A percentile compares a stretch with the other conserved stretches of the same genome.
Evolutionary conservation across 1,140 invertebrate genomes (phyloP).

Genomic region (Pemphigus obesinymphae): DNA sequence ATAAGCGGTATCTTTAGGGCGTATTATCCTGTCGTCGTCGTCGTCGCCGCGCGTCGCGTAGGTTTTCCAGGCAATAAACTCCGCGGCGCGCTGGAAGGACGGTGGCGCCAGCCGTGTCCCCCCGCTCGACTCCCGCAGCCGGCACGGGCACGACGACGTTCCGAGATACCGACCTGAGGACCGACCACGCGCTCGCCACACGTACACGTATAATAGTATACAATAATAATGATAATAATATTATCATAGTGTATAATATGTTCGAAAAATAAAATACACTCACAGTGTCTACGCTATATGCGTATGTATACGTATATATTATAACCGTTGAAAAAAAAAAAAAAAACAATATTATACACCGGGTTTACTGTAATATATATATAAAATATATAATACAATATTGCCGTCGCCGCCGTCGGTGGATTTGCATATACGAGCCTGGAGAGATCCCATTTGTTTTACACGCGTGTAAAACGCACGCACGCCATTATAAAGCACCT

Average conservation of each 20-base stretch:
- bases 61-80: constrained; percentile 36
- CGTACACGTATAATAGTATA: neutral
- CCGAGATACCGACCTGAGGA: neutral
- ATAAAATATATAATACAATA: too few species aligned
- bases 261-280: too few species aligned
- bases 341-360: too few species aligned
- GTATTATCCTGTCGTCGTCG: neutral
- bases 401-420: too few species aligned
- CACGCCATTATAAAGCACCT: too few species aligned
- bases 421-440: too few species aligned
- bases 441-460: too few species aligned
- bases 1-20: neutral
- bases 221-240: too few species aligned
- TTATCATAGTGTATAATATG: too few species aligned
- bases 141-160: neutral
- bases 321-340: neutral
- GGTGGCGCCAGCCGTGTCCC: constrained; percentile 26
- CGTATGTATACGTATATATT: neutral
- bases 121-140: neutral
- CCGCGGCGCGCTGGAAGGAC: neutral
- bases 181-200: neutral
- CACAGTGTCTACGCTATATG: neutral
- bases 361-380: too few species aligned
- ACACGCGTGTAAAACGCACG: too few species aligned
- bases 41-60: neutral